Evolutionary conservation across 2,888 invertebrate species (phyloP), one percentile per base, ranked within the genome.

Genomic region (Ametastegia equiseti): DNA sequence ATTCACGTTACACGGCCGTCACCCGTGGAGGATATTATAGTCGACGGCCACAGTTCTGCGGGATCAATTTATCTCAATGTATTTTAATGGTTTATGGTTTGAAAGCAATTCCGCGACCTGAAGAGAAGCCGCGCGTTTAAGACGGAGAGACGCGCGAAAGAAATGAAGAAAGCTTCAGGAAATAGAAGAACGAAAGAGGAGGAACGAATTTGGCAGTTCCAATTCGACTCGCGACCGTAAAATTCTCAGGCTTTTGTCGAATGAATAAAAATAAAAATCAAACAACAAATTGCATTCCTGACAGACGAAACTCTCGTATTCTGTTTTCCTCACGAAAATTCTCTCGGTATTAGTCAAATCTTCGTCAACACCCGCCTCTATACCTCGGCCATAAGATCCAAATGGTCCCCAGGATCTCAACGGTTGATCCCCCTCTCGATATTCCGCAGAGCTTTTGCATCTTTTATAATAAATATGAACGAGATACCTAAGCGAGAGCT

Each of bases 1-100:
- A 75, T 54, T 50, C 54, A 50, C 75, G 47, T 71, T 71, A 71
- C 47, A 71, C 71, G 71, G 23, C 47, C 71, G 71, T 71, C 71
- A 47, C 47, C 63, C 71, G 30, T 71, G 27, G 47, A 67, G 65
- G n/a, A n/a, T n/a, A n/a, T n/a, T n/a, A n/a, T 19, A 67, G 65
- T 39, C 39, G 39, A 67, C 36, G 19, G 65, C 65, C 65, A 67
- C 65, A 36, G n/a, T 19, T 6, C 65, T 39, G 39, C 39, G 19
- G 39, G 65, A 39, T 7, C 39, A 39, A 67, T 36, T 67, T 36
- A 67, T 67, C n/a, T 67, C 65, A 39, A 67, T 67, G 39, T 67
- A 67, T 67, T 67, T 19, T 9, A 67, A 67, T 67, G 33, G 36
- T 67, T 67, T 67, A 67, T 39, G 39, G 39, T 67, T 39, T 39